Percentiles rank a stretch among this genome's conserved stretches.
These are phyloP conservation scores for Holothuria glaberrima DNA, from an alignment of 35 echinoderm and acorn worm genomes.

Conservation along the genomic window DNA sequence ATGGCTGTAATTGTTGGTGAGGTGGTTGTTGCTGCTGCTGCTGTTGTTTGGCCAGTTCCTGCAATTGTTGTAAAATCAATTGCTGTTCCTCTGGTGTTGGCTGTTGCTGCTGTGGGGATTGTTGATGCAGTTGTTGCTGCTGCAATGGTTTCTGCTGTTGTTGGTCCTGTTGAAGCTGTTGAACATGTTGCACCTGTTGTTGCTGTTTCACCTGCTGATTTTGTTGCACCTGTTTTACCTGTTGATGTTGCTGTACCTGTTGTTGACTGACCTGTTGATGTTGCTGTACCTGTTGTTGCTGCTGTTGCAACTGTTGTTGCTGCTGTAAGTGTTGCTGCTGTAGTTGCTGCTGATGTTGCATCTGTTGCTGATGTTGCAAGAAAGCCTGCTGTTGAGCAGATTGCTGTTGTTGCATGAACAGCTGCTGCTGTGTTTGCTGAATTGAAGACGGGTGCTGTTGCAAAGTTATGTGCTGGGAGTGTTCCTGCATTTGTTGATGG, in stretches of 20 bases:
- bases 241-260: slow-evolving; percentile 10
- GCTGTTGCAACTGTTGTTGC: slow-evolving; percentile 4
- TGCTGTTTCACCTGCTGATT: background rate
- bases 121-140: too few species aligned
- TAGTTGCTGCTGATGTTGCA: background rate
- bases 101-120: background rate
- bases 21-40: slow-evolving; percentile 10
- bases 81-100: background rate
- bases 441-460: background rate
- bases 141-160: too few species aligned
- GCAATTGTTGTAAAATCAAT: too few species aligned
- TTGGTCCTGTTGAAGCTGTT: slow-evolving; percentile 8
- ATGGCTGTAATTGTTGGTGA: background rate
- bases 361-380: background rate
- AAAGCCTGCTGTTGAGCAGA: slow-evolving; percentile 3
- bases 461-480: background rate
- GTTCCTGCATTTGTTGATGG: background rate
- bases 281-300: background rate
- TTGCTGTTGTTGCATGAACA: slow-evolving; percentile 59
- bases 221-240: background rate
- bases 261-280: background rate
- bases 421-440: slow-evolving; percentile 33
- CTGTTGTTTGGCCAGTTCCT: too few species aligned
- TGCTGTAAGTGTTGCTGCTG: background rate
- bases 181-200: too few species aligned